These are phyloP conservation scores for Geococcyx californianus DNA, from an alignment of 2,113 vertebrate genomes.

Conservation along the genomic window DNA sequence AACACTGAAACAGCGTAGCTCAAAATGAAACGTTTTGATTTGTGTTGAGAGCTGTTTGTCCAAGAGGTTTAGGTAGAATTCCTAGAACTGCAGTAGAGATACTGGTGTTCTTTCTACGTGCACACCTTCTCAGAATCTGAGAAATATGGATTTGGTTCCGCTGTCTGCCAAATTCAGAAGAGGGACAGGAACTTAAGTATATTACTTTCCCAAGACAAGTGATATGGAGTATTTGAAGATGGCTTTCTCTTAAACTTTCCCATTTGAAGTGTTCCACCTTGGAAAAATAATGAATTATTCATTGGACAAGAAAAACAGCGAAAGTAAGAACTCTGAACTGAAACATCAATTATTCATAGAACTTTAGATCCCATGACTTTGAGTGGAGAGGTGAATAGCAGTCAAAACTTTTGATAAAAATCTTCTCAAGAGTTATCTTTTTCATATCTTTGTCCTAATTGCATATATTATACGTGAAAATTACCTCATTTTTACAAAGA, in stretches of 20 bases:
- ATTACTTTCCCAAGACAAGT: constrained; percentile 27
- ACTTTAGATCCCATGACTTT: constrained; percentile 53
- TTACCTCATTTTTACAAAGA: not conserved
- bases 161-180: not conserved
- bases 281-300: constrained; percentile 65
- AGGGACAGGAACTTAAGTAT: not conserved
- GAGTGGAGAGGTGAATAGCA: constrained; percentile 41
- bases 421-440: constrained; percentile 9
- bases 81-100: not conserved
- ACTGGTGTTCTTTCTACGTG: not conserved
- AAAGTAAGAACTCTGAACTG: constrained; percentile 55
- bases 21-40: not conserved
- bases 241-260: constrained; percentile 50
- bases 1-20: not conserved
- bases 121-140: not conserved
- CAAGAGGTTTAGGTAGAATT: not conserved
- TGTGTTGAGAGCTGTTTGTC: not conserved
- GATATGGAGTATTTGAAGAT: constrained; percentile 15
- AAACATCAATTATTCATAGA: constrained; percentile 62
- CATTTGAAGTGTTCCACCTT: constrained; percentile 45
- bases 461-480: not conserved
- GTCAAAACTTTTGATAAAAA: constrained; percentile 45
- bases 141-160: not conserved
- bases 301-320: constrained; percentile 43
- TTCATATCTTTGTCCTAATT: constrained; percentile 18